Conservation (phyloP, 2,888 invertebrate genomes). For the Nemotelus pantherinus region DNA sequence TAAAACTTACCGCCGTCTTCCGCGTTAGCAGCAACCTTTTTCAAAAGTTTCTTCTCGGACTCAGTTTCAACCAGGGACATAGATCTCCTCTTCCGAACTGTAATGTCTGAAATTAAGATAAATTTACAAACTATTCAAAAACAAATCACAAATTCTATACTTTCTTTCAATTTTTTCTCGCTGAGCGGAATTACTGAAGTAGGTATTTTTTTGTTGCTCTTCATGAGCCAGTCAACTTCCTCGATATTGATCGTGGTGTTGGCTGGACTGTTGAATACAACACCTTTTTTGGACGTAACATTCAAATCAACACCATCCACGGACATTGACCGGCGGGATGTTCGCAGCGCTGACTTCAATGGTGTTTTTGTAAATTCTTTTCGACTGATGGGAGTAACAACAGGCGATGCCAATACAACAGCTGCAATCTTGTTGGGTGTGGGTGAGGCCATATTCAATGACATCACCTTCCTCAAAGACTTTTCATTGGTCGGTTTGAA, state of each 20-base stretch:
- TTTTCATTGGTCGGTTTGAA: background rate
- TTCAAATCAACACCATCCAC: slow-evolving; percentile 51
- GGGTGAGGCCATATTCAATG: background rate
- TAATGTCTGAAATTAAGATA: slow-evolving; percentile 55
- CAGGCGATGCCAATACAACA: background rate
- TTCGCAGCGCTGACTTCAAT: slow-evolving; percentile 21
- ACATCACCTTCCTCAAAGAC: background rate
- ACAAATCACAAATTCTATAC: too few species aligned
- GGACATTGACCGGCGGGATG: slow-evolving; percentile 20
- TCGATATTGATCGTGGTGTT: slow-evolving; percentile 54
- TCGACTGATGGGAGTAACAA: background rate
- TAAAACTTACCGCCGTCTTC: slow-evolving; percentile 9
- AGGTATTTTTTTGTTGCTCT: slow-evolving; percentile 18
- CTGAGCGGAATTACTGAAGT: too few species aligned
- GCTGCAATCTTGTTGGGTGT: background rate
- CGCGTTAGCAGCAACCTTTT: slow-evolving; percentile 42
- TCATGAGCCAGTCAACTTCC: slow-evolving; percentile 53
- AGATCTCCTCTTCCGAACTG: slow-evolving; percentile 59
- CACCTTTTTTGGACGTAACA: slow-evolving; percentile 50
- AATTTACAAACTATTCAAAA: background rate
- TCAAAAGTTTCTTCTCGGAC: slow-evolving; percentile 53
- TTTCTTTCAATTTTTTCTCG: too few species aligned
- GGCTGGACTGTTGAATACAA: slow-evolving; percentile 59
- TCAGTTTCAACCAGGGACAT: slow-evolving; percentile 57
- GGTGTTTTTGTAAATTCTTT: slow-evolving; percentile 3